Conservation (phyloP, 2,888 invertebrate species). For the Euproctis similis region DNA sequence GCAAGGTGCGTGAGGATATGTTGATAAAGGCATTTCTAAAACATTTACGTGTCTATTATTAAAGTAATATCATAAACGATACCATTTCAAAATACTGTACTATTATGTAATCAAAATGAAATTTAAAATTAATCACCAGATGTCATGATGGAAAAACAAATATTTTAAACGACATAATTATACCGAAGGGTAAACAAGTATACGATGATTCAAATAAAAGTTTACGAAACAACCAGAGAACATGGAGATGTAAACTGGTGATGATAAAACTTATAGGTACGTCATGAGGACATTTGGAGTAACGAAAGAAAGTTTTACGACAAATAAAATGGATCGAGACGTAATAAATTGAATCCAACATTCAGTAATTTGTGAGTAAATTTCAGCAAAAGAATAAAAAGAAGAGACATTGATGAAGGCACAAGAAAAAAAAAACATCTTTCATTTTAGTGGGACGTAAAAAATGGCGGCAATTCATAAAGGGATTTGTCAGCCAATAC, state of each 20-base stretch:
- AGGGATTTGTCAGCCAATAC: slow-evolving; percentile 61
- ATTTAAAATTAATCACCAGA: slow-evolving; percentile 49
- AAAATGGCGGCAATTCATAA: slow-evolving; percentile 56
- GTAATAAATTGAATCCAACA: slow-evolving; percentile 6
- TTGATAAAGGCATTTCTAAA: too few species aligned
- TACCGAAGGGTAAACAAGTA: slow-evolving; percentile 41
- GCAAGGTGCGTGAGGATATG: too few species aligned
- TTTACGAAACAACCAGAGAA: too few species aligned
- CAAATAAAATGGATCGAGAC: too few species aligned
- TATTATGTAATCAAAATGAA: slow-evolving; percentile 60
- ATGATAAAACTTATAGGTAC: too few species aligned
- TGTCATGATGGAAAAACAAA: slow-evolving; percentile 51
- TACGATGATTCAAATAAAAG: slow-evolving; percentile 33
- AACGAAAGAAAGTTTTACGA: too few species aligned
- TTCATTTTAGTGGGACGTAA: slow-evolving; percentile 38
- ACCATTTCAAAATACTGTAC: too few species aligned
- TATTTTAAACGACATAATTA: slow-evolving; percentile 42
- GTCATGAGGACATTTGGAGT: too few species aligned
- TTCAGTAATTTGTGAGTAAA: slow-evolving; percentile 3
- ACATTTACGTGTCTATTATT: too few species aligned
- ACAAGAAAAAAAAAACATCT: background rate
- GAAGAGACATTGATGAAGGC: too few species aligned
- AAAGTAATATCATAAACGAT: too few species aligned
- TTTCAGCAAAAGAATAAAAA: background rate
- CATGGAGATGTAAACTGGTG: too few species aligned